Conservation (phyloP, 2,888 invertebrate genomes). For the Ennomos quercinarius region DNA sequence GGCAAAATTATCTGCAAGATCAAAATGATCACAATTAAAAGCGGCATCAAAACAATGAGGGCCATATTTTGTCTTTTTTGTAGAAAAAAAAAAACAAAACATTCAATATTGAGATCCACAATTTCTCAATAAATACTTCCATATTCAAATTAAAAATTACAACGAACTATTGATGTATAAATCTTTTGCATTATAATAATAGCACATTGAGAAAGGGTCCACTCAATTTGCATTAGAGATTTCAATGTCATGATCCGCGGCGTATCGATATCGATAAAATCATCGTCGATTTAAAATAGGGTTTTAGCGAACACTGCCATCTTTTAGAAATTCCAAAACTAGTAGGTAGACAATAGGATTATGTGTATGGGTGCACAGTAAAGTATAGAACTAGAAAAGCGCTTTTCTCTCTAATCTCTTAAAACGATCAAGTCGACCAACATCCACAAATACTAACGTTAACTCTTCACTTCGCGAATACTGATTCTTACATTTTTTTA, state of each 20-base stretch:
- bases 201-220: no score
- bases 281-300: background rate
- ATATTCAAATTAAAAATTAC: no score
- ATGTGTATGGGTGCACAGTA: conserved; percentile 57
- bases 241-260: conserved; percentile 8
- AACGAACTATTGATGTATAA: no score
- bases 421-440: conserved; percentile 66
- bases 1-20: no score
- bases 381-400: conserved; percentile 61
- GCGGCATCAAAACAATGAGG: no score
- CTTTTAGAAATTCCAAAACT: conserved; percentile 43
- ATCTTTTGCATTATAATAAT: no score
- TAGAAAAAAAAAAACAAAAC: no score
- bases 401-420: conserved; percentile 61
- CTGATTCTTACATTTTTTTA: conserved; percentile 73
- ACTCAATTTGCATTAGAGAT: conserved; percentile 4
- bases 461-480: conserved; percentile 70
- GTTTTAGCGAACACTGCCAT: conserved; percentile 21
- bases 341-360: conserved; percentile 36
- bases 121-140: no score
- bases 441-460: conserved; percentile 74
- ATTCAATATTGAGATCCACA: no score
- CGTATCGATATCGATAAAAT: conserved; percentile 14
- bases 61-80: no score
- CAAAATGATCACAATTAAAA: no score